A percentile compares a stretch with the other conserved stretches of the same genome.
These are phyloP conservation scores for Chloroclystis v-ata DNA, from an alignment of 2,888 invertebrate genomes.

Conservation along the genomic window DNA sequence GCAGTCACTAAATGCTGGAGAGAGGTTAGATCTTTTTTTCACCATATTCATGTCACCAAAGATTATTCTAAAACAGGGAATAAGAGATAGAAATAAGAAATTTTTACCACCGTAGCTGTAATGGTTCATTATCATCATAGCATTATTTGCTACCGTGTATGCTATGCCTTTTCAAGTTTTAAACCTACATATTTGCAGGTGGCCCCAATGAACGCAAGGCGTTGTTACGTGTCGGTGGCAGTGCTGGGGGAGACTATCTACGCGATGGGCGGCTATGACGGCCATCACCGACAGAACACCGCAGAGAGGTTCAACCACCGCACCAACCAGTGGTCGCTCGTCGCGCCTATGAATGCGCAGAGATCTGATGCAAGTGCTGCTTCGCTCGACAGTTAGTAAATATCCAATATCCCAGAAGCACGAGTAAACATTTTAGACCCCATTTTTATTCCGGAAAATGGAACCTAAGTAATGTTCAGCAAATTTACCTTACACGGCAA, in stretches of 20 bases:
- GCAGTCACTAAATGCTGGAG: constrained; percentile 90
- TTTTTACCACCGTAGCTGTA: too few relatives aligned
- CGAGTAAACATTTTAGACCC: background rate
- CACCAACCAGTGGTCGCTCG: constrained; percentile 92
- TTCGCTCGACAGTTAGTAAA: constrained; percentile 82
- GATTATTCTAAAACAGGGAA: too few relatives aligned
- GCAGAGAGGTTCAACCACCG: constrained; percentile 90
- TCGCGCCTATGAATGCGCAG: constrained; percentile 92
- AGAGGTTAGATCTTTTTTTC: constrained; percentile 73
- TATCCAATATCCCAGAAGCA: background rate
- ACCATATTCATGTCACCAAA: background rate
- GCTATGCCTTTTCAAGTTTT: too few relatives aligned
- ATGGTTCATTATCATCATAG: too few relatives aligned
- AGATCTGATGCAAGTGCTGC: constrained; percentile 95
- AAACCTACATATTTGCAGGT: constrained; percentile 52
- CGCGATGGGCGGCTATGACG: constrained; percentile 93
- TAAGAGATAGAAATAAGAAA: too few relatives aligned
- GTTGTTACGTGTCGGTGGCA: constrained; percentile 92
- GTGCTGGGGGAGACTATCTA: constrained; percentile 87
- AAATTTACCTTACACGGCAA: too few relatives aligned
- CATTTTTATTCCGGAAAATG: too few relatives aligned
- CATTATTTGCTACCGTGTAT: too few relatives aligned
- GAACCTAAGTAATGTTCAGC: too few relatives aligned
- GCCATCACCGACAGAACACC: constrained; percentile 90
- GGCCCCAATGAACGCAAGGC: constrained; percentile 92